phyloP scores from a whole-genome alignment of 2,113 vertebrate species.

The Cacatua alba region DNA sequence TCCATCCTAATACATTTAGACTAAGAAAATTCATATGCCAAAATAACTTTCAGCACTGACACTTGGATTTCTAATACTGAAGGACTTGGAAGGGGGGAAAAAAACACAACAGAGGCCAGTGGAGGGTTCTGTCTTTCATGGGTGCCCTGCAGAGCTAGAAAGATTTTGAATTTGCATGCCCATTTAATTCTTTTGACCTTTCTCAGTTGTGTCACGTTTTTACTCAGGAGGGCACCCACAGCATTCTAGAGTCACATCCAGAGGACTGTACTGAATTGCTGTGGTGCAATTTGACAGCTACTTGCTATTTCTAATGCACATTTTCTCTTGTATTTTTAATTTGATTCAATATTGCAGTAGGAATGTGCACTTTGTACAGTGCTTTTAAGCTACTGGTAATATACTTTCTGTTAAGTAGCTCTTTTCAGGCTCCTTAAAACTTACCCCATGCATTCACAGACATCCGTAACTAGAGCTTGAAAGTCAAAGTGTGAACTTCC shows the following conservation, averaged over 20 bases:
- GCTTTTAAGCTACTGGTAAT: neutral
- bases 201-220: neutral
- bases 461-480: neutral
- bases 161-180: neutral
- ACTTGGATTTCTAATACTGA: rapidly evolving
- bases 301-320: neutral
- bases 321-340: neutral
- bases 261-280: neutral
- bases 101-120: neutral
- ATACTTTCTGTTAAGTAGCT: neutral
- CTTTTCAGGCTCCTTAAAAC: neutral
- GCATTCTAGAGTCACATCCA: neutral
- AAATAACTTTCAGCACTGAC: neutral
- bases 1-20: neutral
- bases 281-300: neutral
- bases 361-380: neutral
- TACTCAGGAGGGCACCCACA: neutral
- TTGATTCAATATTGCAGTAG: neutral
- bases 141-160: neutral
- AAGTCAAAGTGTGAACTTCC: neutral
- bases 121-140: slow-evolving; percentile 35
- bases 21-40: rapidly evolving
- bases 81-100: rapidly evolving
- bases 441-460: neutral
- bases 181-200: neutral